Conservation (phyloP, 2,888 invertebrate species). For the Pecten maximus region DNA sequence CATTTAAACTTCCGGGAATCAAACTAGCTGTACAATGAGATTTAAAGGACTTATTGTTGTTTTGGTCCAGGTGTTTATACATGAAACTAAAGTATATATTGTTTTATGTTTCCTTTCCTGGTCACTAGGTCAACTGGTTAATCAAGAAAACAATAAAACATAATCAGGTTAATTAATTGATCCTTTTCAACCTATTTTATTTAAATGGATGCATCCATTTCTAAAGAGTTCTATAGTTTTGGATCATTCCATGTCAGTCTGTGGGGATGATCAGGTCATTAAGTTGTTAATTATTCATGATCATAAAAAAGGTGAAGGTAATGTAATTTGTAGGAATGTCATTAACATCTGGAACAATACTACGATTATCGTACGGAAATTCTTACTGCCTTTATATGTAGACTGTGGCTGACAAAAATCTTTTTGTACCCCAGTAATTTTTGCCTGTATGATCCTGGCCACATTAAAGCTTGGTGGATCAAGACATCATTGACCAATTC, state of each 20-base stretch:
- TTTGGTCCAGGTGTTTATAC: neutral
- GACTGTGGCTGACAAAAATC: neutral
- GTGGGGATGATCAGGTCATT: neutral
- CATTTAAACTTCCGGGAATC: no score
- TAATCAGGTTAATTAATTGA: neutral
- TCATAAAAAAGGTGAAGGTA: neutral
- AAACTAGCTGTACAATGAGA: no score
- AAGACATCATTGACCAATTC: no score
- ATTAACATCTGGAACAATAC: neutral
- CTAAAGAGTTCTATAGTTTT: neutral
- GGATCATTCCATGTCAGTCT: neutral
- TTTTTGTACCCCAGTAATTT: no score
- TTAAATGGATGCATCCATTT: neutral
- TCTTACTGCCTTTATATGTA: neutral
- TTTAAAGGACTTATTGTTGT: neutral
- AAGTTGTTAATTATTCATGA: neutral
- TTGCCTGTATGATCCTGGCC: no score
- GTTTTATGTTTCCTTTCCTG: neutral
- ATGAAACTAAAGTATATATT: neutral
- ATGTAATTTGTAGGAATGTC: slow-evolving; percentile 26
- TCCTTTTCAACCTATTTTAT: neutral
- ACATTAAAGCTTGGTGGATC: no score
- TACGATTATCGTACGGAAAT: neutral
- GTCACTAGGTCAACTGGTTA: neutral
- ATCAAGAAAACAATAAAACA: neutral